A percentile compares a stretch with the other conserved stretches of the same genome.
Conservation (phyloP, 2,113 vertebrate species). For the Pseudopipra pipra region DNA sequence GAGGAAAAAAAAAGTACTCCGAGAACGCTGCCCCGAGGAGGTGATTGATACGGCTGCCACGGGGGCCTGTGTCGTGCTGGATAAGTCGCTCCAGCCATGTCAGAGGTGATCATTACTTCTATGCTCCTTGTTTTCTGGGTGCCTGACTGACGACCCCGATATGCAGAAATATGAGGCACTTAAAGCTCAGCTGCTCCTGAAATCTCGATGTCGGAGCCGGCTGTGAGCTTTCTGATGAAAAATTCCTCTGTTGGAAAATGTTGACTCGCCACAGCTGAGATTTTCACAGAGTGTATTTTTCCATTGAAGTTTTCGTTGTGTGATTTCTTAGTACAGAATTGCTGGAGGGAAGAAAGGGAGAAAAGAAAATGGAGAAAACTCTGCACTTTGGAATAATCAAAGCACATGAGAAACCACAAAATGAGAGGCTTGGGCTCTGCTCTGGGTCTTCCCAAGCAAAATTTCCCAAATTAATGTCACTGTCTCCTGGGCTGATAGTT, state of each 20-base stretch:
- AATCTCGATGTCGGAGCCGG: neutral
- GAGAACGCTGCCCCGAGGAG: neutral
- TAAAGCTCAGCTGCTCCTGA: neutral
- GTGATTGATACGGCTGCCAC: neutral
- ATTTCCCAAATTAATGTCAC: neutral
- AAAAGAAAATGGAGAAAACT: neutral
- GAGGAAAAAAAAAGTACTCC: neutral
- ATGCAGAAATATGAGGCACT: slow-evolving; percentile 52
- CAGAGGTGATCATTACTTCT: slow-evolving; percentile 42
- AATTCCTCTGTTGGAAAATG: neutral
- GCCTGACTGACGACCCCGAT: neutral
- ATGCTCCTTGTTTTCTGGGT: neutral
- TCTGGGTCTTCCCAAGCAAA: neutral
- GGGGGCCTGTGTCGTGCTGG: fast-evolving
- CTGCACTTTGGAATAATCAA: neutral
- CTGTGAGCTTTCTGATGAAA: neutral
- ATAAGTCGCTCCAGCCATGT: slow-evolving; percentile 28
- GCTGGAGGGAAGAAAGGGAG: neutral
- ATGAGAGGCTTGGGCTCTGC: neutral
- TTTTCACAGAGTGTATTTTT: neutral
- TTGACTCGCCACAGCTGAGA: neutral
- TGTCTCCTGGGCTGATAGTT: fast-evolving
- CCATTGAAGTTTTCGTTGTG: neutral
- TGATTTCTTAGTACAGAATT: neutral
- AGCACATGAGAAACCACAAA: neutral